phyloP scores from a whole-genome alignment of 2,113 vertebrate species.

The Sinocyclocheilus anophthalmus region DNA sequence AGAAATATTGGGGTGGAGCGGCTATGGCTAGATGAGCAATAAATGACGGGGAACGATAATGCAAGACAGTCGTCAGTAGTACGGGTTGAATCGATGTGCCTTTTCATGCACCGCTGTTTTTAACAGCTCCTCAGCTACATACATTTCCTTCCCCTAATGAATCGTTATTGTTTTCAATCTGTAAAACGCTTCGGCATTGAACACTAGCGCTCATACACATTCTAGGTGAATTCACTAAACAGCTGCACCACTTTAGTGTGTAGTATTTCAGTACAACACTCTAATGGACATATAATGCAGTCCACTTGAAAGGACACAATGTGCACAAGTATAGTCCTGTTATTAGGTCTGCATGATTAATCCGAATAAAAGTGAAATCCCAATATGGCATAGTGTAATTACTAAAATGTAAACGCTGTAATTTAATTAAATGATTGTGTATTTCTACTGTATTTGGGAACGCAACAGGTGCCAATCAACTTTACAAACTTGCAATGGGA shows the following conservation, averaged over 20 bases:
- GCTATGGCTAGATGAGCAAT: neutral
- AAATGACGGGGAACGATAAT: neutral
- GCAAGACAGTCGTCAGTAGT: neutral
- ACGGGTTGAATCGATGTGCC: conserved; percentile 12
- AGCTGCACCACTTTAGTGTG: neutral
- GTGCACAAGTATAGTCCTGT: neutral
- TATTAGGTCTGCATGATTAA: too few relatives aligned
- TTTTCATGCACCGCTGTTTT: conserved; percentile 17
- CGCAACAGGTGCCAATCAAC: neutral
- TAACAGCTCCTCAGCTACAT: neutral
- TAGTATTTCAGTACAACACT: neutral
- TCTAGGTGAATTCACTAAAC: neutral
- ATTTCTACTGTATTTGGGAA: neutral
- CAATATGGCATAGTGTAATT: too few relatives aligned
- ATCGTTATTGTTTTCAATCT: conserved; percentile 1
- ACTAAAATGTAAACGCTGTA: too few relatives aligned
- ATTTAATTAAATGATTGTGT: neutral
- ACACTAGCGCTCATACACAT: neutral
- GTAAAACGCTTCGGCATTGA: neutral
- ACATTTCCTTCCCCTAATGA: conserved; percentile 13
- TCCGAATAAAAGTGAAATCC: too few relatives aligned
- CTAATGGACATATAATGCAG: neutral
- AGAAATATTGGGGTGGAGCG: neutral
- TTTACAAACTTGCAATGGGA: neutral
- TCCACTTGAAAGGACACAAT: neutral